Evolutionary conservation across 30 jellyfish, hydroid and myxozoan genomes (phyloP).

Genomic region (Nemopilema nomurai): DNA sequence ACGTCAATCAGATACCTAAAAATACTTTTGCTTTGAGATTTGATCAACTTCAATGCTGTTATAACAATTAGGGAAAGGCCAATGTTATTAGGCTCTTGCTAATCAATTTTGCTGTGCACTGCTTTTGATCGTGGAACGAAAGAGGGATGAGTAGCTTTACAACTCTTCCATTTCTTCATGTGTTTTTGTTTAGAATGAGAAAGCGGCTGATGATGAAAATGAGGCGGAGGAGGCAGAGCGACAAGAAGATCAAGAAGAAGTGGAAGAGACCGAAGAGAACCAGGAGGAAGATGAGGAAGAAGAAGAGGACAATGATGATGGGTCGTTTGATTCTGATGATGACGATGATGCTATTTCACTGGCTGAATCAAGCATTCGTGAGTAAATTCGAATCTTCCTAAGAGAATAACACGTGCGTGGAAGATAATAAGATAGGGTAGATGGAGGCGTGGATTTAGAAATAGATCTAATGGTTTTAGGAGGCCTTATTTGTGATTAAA

Average conservation of each 20-base stretch:
- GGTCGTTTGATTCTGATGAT: slow-evolving; percentile 45
- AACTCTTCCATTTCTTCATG: neutral
- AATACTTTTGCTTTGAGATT: too few relatives aligned
- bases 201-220: slow-evolving; percentile 23
- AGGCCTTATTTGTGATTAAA: too few relatives aligned
- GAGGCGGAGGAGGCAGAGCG: slow-evolving; percentile 34
- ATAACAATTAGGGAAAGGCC: too few relatives aligned
- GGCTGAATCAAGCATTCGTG: slow-evolving; percentile 62
- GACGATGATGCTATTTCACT: slow-evolving; percentile 66
- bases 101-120: too few relatives aligned
- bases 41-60: too few relatives aligned
- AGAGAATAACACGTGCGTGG: too few relatives aligned
- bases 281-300: slow-evolving; percentile 59
- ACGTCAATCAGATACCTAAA: too few relatives aligned
- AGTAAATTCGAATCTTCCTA: neutral
- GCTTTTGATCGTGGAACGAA: too few relatives aligned
- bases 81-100: too few relatives aligned
- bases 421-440: too few relatives aligned
- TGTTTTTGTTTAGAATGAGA: slow-evolving; percentile 20
- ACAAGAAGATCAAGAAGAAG: slow-evolving; percentile 50
- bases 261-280: slow-evolving; percentile 58
- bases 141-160: neutral
- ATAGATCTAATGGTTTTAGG: too few relatives aligned
- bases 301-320: slow-evolving; percentile 61
- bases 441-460: too few relatives aligned